Evolutionary conservation across 1,140 invertebrate species (phyloP), one percentile per base, ranked within the genome.

Genomic region (Cephus cinctus): DNA sequence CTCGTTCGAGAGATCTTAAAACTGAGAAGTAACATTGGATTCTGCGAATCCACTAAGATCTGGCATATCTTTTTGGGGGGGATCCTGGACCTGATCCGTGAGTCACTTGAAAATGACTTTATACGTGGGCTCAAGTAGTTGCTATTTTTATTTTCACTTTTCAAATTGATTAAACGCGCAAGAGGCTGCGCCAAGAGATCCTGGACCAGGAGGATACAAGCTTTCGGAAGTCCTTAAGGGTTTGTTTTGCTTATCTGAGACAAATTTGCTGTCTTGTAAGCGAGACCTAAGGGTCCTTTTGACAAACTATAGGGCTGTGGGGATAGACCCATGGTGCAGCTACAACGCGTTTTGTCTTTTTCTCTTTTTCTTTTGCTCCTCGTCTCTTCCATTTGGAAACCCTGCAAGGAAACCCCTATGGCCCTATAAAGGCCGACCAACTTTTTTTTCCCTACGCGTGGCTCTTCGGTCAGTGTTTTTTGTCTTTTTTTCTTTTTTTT

Each of bases 211-310:
- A n/a, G n/a, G n/a, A n/a, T n/a, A n/a, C n/a, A n/a, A n/a, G n/a
- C n/a, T n/a, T n/a, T n/a, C n/a, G n/a, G n/a, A n/a, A 59, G 53
- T 40, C 55, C 50, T 61, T 44, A 56, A 64, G 56, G 63, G 66
- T 64, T 71, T 73, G 70, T 74, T 73, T 73, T 72, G 65, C 70
- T 74, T 71, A 71, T 71, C 70, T 67, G 57, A 61, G 68, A 74
- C 70, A 73, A 74, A 74, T 74, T 73, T 69, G 71, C 70, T 67
- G 69, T 74, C 69, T 73, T 69, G 71, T 73, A 73, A 73, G 54
- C 65, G 65, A 71, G 62, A 73, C 69, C 69, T 52, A 49, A 71
- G 69, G 71, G 71, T 68, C 67, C 59, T 42, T 61, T 66, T 67
- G 65, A 71, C 66, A 67, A 68, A 67, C 63, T 57, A 52, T 57